Conservation (phyloP, 2,113 vertebrate genomes). For the Anguilla japonica region DNA sequence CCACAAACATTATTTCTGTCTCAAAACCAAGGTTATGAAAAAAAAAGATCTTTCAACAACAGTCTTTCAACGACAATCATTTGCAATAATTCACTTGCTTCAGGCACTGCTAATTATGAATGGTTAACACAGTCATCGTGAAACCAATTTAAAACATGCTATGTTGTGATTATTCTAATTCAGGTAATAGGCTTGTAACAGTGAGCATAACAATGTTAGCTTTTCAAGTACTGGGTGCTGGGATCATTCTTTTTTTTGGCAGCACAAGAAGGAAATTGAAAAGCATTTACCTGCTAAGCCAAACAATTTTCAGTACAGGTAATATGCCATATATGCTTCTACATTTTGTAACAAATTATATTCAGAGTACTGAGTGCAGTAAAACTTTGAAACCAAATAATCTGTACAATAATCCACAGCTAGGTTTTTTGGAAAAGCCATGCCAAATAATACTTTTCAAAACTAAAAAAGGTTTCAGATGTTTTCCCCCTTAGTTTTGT, state of each 20-base stretch:
- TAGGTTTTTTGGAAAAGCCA: neutral
- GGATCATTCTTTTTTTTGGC: neutral
- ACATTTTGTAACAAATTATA: neutral
- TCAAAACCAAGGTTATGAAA: neutral
- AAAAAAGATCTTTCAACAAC: neutral
- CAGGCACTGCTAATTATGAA: neutral
- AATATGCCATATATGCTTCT: too few species aligned
- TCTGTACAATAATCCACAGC: too few species aligned
- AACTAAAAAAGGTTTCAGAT: neutral
- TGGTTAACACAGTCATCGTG: neutral
- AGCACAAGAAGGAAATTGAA: neutral
- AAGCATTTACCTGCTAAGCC: neutral
- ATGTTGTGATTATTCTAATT: neutral
- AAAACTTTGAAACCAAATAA: neutral
- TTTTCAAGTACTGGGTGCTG: neutral
- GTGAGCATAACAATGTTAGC: neutral
- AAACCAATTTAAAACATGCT: neutral
- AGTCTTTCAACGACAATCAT: neutral
- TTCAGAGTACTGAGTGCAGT: neutral
- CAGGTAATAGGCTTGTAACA: neutral
- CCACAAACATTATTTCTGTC: neutral
- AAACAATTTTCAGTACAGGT: neutral
- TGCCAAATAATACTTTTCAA: neutral
- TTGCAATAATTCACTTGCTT: neutral
- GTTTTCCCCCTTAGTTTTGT: neutral